Evolutionary conservation across 1,140 invertebrate genomes (phyloP), one percentile per base, ranked within the genome.

Genomic region (Tetragnatha versicolor): DNA sequence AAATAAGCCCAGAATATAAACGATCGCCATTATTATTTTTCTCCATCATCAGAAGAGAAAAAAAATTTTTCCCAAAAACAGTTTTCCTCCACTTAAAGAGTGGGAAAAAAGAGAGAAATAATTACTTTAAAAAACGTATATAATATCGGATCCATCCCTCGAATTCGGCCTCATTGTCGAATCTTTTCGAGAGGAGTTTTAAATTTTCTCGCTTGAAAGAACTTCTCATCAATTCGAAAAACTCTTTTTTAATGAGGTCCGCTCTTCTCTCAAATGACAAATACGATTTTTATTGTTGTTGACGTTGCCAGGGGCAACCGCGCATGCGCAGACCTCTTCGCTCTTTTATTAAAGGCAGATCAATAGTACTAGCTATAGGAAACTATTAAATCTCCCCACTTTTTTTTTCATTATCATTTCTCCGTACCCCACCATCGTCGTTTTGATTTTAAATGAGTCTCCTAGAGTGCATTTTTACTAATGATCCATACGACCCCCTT

Each of bases 211-310:
- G 69, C 51, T n/a, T 27, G 51, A 73, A 35, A 45, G 53, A 39
- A 60, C 60, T 73, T 73, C 69, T 73, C 69, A 73, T 73, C 69
- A 73, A 60, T 58, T 73, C 69, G 69, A 73, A 73, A 58, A 73
- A 69, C 66, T 69, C 66, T 53, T 69, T 68, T 73, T 73, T 73
- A 73, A 73, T 73, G 69, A 73, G 53, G 33, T 73, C 35, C 53
- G 12, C 69, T 60, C 51, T 73, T 73, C 53, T 73, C n/a, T 73
- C 69, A 10, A 60, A 73, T 73, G 69, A 73, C 69, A 73, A 73
- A 55, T 73, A 29, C 45, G 20, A 31, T 42, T 73, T 73, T 73
- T 73, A 60, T 42, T 60, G 69, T 69, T 69, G 49, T 73, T 73
- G 69, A 73, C 35, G 69, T 73, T 25, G 29, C 35, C 53, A 58